phyloP scores from a whole-genome alignment of 2,888 invertebrate genomes.

The Pseudeuparius sepicola region DNA sequence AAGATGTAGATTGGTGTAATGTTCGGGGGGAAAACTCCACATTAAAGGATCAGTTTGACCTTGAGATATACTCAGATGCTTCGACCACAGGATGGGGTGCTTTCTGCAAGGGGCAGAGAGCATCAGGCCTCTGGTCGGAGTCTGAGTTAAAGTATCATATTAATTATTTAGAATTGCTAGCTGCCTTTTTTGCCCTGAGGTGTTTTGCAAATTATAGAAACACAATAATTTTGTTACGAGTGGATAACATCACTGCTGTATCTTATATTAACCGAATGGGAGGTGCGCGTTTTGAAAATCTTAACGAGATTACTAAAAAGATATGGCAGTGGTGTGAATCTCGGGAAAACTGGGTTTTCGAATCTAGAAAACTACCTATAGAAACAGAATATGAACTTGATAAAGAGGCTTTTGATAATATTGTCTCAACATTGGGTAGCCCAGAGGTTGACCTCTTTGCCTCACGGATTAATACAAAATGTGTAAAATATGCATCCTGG shows the following conservation, averaged over 20 bases:
- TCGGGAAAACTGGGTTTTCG: slow-evolving; percentile 14
- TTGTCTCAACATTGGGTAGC: background rate
- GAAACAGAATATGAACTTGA: slow-evolving; percentile 8
- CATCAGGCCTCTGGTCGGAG: slow-evolving; percentile 4
- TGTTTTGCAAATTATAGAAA: slow-evolving; percentile 7
- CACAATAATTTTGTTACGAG: slow-evolving; percentile 5
- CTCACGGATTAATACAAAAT: slow-evolving; percentile 11
- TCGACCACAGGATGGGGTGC: slow-evolving; percentile 6
- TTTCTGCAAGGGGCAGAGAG: slow-evolving; percentile 4
- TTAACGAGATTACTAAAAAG: slow-evolving; percentile 9
- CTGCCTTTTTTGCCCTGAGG: slow-evolving; percentile 6
- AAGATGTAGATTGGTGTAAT: no score
- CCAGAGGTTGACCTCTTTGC: slow-evolving; percentile 13
- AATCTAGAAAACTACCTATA: slow-evolving; percentile 5
- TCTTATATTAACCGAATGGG: slow-evolving; percentile 13
- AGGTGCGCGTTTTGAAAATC: slow-evolving; percentile 1
- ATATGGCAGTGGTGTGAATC: slow-evolving; percentile 16
- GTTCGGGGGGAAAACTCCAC: no score
- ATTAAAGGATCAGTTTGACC: no score
- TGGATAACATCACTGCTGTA: slow-evolving; percentile 10
- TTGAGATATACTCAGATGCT: slow-evolving; percentile 7
- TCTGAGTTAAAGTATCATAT: slow-evolving; percentile 4
- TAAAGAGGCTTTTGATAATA: slow-evolving; percentile 1
- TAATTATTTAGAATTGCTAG: slow-evolving; percentile 4
- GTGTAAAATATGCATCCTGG: slow-evolving; percentile 9